Percentiles rank a stretch among this genome's conserved stretches.
These are phyloP conservation scores for Caranx ignobilis DNA, from an alignment of 2,113 vertebrate species.

Conservation along the genomic window DNA sequence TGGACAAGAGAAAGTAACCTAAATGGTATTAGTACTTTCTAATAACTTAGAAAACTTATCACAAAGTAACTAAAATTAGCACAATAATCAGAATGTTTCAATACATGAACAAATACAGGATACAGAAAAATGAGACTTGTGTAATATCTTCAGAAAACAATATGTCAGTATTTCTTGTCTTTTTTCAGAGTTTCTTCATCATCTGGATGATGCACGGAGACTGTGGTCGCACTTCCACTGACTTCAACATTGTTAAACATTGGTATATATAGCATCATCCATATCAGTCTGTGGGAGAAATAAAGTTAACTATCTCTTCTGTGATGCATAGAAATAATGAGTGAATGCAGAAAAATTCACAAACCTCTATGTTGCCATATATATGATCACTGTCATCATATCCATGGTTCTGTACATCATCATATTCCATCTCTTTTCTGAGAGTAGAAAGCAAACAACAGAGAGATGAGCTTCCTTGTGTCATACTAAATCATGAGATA, in stretches of 20 bases:
- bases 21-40: no score
- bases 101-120: neutral
- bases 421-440: slow-evolving; percentile 15
- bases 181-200: neutral
- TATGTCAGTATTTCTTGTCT: neutral
- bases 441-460: neutral
- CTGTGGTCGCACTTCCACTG: neutral
- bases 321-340: neutral
- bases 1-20: neutral
- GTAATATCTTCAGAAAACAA: neutral
- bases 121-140: neutral
- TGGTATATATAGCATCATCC: slow-evolving; percentile 64
- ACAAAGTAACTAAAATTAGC: no score
- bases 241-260: slow-evolving; percentile 32
- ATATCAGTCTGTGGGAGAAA: slow-evolving; percentile 35
- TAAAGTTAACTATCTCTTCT: neutral
- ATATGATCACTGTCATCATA: neutral
- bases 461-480: neutral
- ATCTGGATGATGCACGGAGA: neutral
- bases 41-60: no score
- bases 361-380: slow-evolving; percentile 63
- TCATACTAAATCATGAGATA: neutral
- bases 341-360: neutral
- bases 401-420: neutral
- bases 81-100: neutral